Evolutionary conservation across 2,888 invertebrate genomes (phyloP).

Genomic region (Meghimatium bilineatum): DNA sequence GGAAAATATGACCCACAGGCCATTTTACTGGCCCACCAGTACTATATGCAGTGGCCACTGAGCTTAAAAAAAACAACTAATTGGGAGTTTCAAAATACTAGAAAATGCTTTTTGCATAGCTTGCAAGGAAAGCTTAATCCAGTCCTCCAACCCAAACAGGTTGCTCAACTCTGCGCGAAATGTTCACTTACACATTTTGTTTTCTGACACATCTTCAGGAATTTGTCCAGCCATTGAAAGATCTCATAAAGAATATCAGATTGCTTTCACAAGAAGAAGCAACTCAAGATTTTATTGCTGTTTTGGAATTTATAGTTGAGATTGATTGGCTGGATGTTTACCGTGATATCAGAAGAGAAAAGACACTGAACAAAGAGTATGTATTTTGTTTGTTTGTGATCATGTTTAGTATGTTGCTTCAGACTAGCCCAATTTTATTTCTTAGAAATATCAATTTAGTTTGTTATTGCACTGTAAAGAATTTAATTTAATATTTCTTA

Average conservation of each 20-base stretch:
- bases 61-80: too few relatives aligned
- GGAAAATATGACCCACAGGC: too few relatives aligned
- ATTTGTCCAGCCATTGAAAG: constrained; percentile 19
- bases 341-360: constrained; percentile 21
- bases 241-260: constrained; percentile 22
- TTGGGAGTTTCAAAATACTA: too few relatives aligned
- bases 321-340: constrained; percentile 35
- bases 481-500: background rate
- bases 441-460: background rate
- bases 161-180: too few relatives aligned
- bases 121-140: too few relatives aligned
- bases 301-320: constrained; percentile 29
- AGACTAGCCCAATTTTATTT: background rate
- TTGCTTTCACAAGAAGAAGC: constrained; percentile 3
- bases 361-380: constrained; percentile 25
- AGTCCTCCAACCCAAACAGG: too few relatives aligned
- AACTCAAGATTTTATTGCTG: background rate
- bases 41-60: too few relatives aligned
- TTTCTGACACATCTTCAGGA: background rate
- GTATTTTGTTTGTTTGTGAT: background rate
- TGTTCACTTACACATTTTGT: background rate
- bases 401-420: background rate
- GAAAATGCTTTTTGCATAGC: too few relatives aligned
- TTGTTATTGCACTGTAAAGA: background rate
- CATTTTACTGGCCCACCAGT: too few relatives aligned